phyloP scores from a whole-genome alignment of 2,888 invertebrate species.

The Sicus ferrugineus region DNA sequence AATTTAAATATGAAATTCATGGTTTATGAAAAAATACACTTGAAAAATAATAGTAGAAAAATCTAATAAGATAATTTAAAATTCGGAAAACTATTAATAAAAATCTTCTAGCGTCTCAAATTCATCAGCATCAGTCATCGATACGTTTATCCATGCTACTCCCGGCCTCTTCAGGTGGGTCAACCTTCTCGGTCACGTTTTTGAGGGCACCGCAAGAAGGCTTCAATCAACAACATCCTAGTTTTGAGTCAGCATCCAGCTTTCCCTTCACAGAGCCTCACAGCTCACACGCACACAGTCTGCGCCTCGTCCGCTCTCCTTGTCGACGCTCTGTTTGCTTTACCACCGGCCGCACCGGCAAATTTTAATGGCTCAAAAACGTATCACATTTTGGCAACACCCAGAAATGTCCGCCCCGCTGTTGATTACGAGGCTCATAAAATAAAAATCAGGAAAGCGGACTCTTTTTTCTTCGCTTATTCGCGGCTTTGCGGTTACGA shows the following conservation, averaged over 20 bases:
- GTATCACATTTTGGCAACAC: conserved; percentile 32
- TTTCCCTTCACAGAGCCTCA: too few species aligned
- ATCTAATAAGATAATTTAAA: too few species aligned
- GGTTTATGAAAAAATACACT: too few species aligned
- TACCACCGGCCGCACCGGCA: not conserved
- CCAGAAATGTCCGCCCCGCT: conserved; percentile 25
- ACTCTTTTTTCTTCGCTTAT: not conserved
- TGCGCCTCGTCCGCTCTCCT: not conserved
- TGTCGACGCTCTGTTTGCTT: not conserved
- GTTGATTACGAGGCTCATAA: conserved; percentile 26
- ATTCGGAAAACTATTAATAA: too few species aligned
- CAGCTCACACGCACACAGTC: too few species aligned
- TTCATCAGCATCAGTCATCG: too few species aligned
- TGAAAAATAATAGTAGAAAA: too few species aligned
- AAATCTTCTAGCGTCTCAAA: too few species aligned
- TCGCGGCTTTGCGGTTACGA: not conserved
- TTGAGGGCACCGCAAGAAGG: not conserved
- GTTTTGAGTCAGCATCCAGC: conserved; percentile 1
- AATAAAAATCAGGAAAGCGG: conserved; percentile 4
- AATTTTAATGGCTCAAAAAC: conserved; percentile 27
- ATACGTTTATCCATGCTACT: too few species aligned
- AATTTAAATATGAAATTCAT: too few species aligned
- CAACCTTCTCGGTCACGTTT: not conserved
- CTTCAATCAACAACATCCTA: conserved; percentile 24
- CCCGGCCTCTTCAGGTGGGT: conserved; percentile 1